phyloP scores from a whole-genome alignment of 2,113 vertebrate species.

The Saccopteryx leptura region DNA sequence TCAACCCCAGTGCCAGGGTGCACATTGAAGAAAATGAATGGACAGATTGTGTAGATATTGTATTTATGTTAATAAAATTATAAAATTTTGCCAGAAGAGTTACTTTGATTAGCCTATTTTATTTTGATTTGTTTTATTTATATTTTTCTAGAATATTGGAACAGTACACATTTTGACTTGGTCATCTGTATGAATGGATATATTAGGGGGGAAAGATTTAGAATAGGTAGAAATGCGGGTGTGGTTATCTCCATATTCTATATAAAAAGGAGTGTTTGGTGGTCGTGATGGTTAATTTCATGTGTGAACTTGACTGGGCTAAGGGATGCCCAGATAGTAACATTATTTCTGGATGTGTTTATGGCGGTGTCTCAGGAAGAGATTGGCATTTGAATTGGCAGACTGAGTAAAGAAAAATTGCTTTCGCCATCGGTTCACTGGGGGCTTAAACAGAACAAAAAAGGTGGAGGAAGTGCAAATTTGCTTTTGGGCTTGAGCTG shows the following conservation, averaged over 20 bases:
- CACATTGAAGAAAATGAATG: not conserved
- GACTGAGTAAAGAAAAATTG: not conserved
- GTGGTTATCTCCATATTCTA: slow-evolving; percentile 9
- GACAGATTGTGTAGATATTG: not conserved
- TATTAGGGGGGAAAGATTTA: not conserved
- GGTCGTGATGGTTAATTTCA: not conserved
- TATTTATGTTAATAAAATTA: not conserved
- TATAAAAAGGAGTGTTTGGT: not conserved
- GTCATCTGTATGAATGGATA: not conserved
- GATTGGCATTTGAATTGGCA: not conserved
- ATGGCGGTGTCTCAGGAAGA: not conserved
- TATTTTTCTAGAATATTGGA: not conserved
- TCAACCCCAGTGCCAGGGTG: too few relatives aligned
- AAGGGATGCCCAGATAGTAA: not conserved
- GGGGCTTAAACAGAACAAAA: not conserved
- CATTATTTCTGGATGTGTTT: not conserved
- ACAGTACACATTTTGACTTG: not conserved
- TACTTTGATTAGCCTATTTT: not conserved
- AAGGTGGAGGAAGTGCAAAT: not conserved
- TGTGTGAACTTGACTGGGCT: not conserved
- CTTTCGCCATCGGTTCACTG: not conserved
- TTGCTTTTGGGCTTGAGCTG: not conserved
- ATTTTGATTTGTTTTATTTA: not conserved
- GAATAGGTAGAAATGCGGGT: not conserved
- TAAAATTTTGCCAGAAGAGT: not conserved